Base-by-base conservation (phyloP, 2,113 vertebrate genomes). In the Cairina moschata region DNA sequence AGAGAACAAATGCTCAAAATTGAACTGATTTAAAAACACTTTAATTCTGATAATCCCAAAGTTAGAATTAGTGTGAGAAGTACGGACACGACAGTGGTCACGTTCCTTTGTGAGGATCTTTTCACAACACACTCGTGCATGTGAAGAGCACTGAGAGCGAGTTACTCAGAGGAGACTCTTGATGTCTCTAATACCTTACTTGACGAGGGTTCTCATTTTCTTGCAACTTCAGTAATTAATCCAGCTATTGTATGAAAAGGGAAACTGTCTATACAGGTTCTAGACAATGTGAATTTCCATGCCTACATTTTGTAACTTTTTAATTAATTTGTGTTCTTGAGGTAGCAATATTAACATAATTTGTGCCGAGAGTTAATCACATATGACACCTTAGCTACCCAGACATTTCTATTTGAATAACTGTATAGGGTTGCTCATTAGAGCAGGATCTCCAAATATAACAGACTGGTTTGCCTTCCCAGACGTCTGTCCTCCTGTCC, bases 311-410 rank as follows among this genome's bases (percentile, higher is more conserved):
- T 89, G 77, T 93, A 91, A 94, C 89, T 72, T 86, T 68, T 42
- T 78, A 95, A 96, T 97, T 93, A 96, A 96, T 93, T 91, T 94
- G 67, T 92, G 67, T 67, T 95, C 59, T 94, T 91, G 81, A 85
- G 92, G 91, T 91, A 96, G 66, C 69, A 86, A 76, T 80, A 93
- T 91, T 95, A 89, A 59, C 71, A 89, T 96, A 92, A 96, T 91
- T 95, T 91, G 81, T 93, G 58, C 58, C 65, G 59, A 84, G 36
- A 55, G 84, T 79, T 76, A 93, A 94, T 94, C 74, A 74, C 13
- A 17, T 29, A 38, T 46, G 86, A 73, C 81, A 92, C 36, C 75
- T 89, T 1, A 92, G 62, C 69, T 92, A 65, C 74, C 40, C 58
- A 82, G 62, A 86, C 60, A 55, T 89, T 83, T 63, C 25, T 76